Conservation (phyloP, 2,113 vertebrate genomes). For the Synodontis membranacea region DNA sequence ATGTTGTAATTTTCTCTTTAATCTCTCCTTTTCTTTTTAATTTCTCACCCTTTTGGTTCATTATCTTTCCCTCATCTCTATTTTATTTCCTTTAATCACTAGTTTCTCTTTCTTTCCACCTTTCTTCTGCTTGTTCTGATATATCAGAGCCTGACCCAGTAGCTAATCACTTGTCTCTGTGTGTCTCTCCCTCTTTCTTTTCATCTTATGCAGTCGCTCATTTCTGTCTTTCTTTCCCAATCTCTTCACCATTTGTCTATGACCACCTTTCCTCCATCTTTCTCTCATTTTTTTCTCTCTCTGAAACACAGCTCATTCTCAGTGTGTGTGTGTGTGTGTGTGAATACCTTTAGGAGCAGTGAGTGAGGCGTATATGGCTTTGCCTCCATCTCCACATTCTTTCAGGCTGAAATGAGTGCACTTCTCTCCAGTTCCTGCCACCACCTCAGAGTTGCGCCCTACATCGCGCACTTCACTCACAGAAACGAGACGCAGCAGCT, state of each 20-base stretch:
- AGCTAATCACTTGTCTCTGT: background rate
- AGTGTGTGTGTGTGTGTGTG: constrained; percentile 15
- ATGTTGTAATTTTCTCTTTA: background rate
- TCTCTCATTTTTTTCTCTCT: background rate
- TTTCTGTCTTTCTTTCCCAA: background rate
- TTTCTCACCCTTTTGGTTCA: background rate
- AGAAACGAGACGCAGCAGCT: constrained; percentile 83
- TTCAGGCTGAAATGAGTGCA: constrained; percentile 96
- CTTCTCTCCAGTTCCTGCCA: constrained; percentile 95
- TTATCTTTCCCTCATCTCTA: no score
- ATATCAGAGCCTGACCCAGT: background rate
- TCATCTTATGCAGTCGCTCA: background rate
- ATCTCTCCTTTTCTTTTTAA: background rate
- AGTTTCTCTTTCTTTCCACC: background rate
- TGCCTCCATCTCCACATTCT: constrained; percentile 93
- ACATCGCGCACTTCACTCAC: constrained; percentile 89
- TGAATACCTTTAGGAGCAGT: constrained; percentile 91
- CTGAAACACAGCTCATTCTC: background rate
- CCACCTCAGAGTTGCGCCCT: constrained; percentile 89
- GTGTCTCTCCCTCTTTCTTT: background rate
- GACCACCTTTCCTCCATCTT: background rate
- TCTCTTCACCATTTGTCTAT: background rate
- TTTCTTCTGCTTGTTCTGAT: background rate
- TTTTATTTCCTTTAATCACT: background rate
- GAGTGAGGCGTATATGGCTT: constrained; percentile 88